Base-by-base conservation (phyloP, 92 coral and sea anemone genomes). In the Umimayanthus kanabou region DNA sequence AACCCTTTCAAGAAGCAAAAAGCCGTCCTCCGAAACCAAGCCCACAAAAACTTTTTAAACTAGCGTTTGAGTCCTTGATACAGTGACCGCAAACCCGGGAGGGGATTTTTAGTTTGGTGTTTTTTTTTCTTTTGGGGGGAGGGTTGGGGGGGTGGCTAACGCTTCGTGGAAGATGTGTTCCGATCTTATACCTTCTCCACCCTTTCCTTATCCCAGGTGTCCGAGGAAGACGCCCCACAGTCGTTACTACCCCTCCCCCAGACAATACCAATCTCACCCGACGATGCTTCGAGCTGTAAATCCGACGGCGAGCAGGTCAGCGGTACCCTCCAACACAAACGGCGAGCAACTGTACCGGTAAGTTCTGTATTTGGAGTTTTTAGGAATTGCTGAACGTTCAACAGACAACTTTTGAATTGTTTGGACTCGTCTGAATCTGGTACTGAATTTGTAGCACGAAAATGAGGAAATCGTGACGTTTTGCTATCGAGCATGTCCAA, bases 191-290 rank as follows among this genome's bases (percentile, higher is more conserved):
- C 26, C 42, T 33, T 16, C 40, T 28, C 58, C 57, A 37, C 49
- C 25, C 70, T 55, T 57, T 55, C 43, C 22, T 65, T 81, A 9
- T 5, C 39, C 6, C 50, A 83, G 87, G 87, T 83, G 13, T 94
- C 99, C 16, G 97, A 93, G 55, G 87, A 93, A 75, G 98, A 97
- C 83, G 99, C 95, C 16, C 99, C 99, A 3, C 99, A 97, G 87
- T 89, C 94, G 3, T 84, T 97, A 80, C 91, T 97, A 40, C 99
- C 99, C 10, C 91, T 97, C 79, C 99, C 99, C 26, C 85, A 94
- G 53, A 91, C 97, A 47, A 93, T 91, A 73, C 91, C 99, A 14
- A 95, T 97, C 3, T 95, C 98, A 33, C 99, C 99, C 39, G 99
- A 97, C 80, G 99, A 97, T 79, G 96, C 83, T 20, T 84, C 85